Conservation (phyloP, 2,888 invertebrate genomes). For the Tetropium fuscum region DNA sequence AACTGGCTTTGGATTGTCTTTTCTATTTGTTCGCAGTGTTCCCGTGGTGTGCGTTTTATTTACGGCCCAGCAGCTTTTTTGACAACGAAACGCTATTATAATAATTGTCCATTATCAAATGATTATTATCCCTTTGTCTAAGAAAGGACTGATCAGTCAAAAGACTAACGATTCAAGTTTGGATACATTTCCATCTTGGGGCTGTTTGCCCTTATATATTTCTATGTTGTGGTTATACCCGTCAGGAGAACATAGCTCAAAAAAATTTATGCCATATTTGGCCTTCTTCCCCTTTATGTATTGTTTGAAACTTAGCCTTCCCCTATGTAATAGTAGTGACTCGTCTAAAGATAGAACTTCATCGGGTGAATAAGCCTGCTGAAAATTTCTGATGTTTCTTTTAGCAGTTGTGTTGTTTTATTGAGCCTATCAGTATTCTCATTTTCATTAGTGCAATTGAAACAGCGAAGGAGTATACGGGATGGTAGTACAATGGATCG, state of each 20-base stretch:
- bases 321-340: no score
- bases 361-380: no score
- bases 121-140: constrained; percentile 26
- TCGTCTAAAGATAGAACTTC: no score
- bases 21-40: constrained; percentile 4
- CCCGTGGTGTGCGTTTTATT: constrained; percentile 7
- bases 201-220: constrained; percentile 17
- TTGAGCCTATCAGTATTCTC: no score
- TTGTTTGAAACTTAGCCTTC: constrained; percentile 15
- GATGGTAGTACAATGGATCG: no score
- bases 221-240: constrained; percentile 33
- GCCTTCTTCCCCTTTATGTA: constrained; percentile 29
- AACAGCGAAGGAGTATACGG: no score
- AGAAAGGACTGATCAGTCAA: constrained; percentile 22
- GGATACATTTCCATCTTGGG: constrained; percentile 2
- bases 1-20: constrained; percentile 7
- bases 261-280: constrained; percentile 28
- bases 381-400: no score
- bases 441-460: no score
- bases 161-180: constrained; percentile 25
- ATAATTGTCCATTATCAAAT: constrained; percentile 29
- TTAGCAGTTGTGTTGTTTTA: no score
- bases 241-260: constrained; percentile 22
- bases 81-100: constrained; percentile 29
- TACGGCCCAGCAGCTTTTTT: constrained; percentile 1